Evolutionary conservation across 2,888 invertebrate genomes (phyloP).

Genomic region (Nebria salina): DNA sequence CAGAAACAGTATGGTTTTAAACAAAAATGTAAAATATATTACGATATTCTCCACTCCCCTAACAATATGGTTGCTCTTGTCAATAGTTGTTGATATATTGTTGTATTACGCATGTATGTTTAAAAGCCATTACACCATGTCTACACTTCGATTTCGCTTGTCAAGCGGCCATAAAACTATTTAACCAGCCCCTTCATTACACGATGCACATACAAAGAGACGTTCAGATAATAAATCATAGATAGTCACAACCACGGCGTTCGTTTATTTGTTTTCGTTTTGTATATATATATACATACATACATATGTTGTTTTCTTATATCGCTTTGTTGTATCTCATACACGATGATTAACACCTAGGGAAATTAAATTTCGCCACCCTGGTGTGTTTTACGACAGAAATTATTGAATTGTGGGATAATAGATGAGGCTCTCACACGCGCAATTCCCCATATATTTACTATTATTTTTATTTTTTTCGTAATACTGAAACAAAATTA

Average conservation of each 20-base stretch:
- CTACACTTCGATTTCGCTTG: not conserved
- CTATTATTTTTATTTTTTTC: not conserved
- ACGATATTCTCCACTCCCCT: too few species aligned
- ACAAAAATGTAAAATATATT: too few species aligned
- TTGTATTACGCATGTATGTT: not conserved
- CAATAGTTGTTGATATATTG: not conserved
- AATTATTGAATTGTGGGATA: not conserved
- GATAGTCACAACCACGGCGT: not conserved
- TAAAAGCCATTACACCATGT: not conserved
- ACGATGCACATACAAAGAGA: not conserved
- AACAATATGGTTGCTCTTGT: too few species aligned
- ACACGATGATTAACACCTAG: not conserved
- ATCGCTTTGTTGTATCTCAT: not conserved
- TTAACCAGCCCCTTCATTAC: not conserved
- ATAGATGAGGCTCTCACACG: not conserved
- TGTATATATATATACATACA: not conserved
- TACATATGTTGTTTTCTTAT: not conserved
- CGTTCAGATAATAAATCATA: not conserved
- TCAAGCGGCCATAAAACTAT: not conserved
- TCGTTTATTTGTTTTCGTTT: not conserved
- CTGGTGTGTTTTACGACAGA: not conserved
- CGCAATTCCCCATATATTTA: not conserved
- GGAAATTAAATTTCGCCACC: not conserved
- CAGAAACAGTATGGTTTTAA: too few species aligned
- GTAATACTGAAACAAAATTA: not conserved